phyloP scores from a whole-genome alignment of 1,140 invertebrate species.

The Stegodyphus mimosarum region DNA sequence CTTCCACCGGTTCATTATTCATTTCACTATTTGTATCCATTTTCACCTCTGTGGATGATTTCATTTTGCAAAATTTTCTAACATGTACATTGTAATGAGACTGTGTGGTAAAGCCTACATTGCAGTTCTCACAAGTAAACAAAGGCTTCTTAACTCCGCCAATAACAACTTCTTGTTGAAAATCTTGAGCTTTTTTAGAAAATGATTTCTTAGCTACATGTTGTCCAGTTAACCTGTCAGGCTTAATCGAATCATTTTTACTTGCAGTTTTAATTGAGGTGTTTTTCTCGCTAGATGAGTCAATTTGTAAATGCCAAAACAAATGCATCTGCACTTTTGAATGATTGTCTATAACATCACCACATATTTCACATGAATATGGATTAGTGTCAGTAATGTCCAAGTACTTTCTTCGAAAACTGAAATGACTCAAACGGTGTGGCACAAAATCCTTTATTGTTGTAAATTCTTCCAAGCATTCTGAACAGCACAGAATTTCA shows the following conservation, averaged over 20 bases:
- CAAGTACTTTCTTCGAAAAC: conserved; percentile 21
- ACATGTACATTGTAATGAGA: conserved; percentile 55
- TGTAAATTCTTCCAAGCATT: conserved; percentile 46
- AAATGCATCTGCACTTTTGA: conserved; percentile 54
- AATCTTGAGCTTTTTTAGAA: conserved; percentile 1
- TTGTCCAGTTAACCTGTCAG: conserved; percentile 35
- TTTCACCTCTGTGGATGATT: no score
- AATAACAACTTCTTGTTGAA: conserved; percentile 37
- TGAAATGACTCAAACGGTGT: conserved; percentile 56
- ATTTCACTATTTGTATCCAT: neutral
- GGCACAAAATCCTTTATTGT: conserved; percentile 51
- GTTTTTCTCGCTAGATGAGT: conserved; percentile 8
- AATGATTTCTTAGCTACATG: conserved; percentile 45
- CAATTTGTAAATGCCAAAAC: conserved; percentile 53
- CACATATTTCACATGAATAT: conserved; percentile 59
- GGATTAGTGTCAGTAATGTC: conserved; percentile 34
- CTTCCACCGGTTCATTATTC: neutral
- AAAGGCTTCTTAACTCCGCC: conserved; percentile 32
- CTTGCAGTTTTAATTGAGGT: neutral
- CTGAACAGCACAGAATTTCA: conserved; percentile 41
- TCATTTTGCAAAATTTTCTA: conserved; percentile 42
- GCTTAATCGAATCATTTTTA: conserved; percentile 11
- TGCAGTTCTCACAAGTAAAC: conserved; percentile 58
- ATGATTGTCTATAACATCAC: conserved; percentile 27
- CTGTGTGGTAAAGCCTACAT: conserved; percentile 50